Evolutionary conservation across 2,797 vertebrate species (phyloP).

Genomic region (Anguilla marmorata): DNA sequence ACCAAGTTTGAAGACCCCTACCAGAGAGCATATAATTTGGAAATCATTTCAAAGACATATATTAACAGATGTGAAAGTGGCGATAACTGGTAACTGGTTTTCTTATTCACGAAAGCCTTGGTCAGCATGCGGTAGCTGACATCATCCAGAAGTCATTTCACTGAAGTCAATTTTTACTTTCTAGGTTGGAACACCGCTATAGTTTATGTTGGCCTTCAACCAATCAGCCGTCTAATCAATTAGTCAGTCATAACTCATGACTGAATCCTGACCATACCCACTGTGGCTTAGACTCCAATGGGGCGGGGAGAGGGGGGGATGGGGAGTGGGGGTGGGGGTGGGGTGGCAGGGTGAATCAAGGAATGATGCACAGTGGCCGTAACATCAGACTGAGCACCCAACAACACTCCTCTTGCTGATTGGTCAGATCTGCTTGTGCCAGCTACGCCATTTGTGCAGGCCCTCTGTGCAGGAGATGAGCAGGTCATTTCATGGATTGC

Average conservation of each 20-base stretch:
- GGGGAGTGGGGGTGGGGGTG: too few relatives aligned
- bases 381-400: not conserved
- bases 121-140: not conserved
- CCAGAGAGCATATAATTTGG: not conserved
- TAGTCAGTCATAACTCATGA: not conserved
- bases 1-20: not conserved
- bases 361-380: not conserved
- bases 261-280: not conserved
- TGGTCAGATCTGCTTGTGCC: not conserved
- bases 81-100: not conserved
- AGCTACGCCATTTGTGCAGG: not conserved
- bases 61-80: not conserved
- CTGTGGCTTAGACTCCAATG: not conserved
- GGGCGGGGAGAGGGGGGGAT: not conserved
- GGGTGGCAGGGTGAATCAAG: too few relatives aligned
- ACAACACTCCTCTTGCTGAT: not conserved
- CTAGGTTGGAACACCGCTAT: not conserved
- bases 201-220: not conserved
- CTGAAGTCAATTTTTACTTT: not conserved
- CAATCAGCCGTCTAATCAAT: slow-evolving; percentile 9
- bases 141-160: not conserved
- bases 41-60: not conserved
- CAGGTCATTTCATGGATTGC: not conserved
- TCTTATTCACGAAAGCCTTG: not conserved
- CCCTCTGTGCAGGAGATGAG: not conserved